A percentile compares a stretch with the other conserved stretches of the same genome.
Evolutionary conservation across 2,888 invertebrate species (phyloP).

Genomic region (Eupithecia centaureata): DNA sequence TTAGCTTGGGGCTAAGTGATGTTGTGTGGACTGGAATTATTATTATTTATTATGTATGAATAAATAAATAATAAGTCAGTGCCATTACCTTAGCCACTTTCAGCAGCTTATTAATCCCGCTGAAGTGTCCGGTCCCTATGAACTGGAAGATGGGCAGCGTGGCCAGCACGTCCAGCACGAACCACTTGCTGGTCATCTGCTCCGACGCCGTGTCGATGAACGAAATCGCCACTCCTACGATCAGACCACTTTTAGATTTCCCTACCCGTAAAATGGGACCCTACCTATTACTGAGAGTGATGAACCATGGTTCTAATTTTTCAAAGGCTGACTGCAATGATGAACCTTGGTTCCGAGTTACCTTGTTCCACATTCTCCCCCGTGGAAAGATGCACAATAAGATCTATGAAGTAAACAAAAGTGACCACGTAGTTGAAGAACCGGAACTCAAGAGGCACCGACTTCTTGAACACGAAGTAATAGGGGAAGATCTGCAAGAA

Average conservation of each 20-base stretch:
- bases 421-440: slow-evolving; percentile 67
- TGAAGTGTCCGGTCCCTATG: slow-evolving; percentile 60
- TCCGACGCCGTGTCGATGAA: slow-evolving; percentile 70
- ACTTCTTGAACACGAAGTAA: slow-evolving; percentile 58
- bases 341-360: slow-evolving; percentile 28
- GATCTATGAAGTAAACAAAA: slow-evolving; percentile 57
- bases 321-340: neutral
- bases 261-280: too few relatives aligned
- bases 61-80: neutral
- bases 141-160: slow-evolving; percentile 69
- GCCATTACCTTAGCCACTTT: slow-evolving; percentile 63
- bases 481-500: slow-evolving; percentile 64
- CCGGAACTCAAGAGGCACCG: slow-evolving; percentile 56
- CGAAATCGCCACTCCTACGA: slow-evolving; percentile 69
- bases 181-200: slow-evolving; percentile 69
- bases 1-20: too few relatives aligned
- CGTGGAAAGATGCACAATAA: slow-evolving; percentile 68
- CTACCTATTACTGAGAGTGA: too few relatives aligned
- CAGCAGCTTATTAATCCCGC: slow-evolving; percentile 70
- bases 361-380: slow-evolving; percentile 74
- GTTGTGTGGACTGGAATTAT: neutral
- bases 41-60: neutral
- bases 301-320: too few relatives aligned
- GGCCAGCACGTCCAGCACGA: slow-evolving; percentile 63
- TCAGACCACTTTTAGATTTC: neutral